These are phyloP conservation scores for Hydra vulgaris DNA, from an alignment of 30 jellyfish, hydroid and myxozoan genomes.

Conservation along the genomic window DNA sequence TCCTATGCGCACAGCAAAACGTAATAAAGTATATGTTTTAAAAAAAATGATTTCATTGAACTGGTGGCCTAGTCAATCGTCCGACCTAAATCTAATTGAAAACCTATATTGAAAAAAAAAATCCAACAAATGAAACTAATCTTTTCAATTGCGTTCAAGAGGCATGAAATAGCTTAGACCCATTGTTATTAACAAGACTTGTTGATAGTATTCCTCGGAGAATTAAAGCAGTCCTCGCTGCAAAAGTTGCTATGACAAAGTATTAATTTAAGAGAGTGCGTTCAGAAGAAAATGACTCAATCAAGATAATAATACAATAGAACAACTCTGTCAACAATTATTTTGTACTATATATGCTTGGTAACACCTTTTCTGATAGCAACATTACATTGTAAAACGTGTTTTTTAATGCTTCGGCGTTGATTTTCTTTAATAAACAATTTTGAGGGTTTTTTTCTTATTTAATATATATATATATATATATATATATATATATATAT, in stretches of 20 bases:
- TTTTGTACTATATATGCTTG: background rate
- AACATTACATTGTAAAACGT: background rate
- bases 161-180: background rate
- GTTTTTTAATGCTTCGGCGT: background rate
- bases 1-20: background rate
- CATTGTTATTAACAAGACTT: background rate
- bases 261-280: background rate
- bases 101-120: background rate
- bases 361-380: background rate
- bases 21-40: background rate
- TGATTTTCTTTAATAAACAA: background rate
- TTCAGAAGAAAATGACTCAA: background rate
- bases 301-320: background rate
- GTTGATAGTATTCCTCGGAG: background rate
- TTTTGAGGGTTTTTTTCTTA: background rate
- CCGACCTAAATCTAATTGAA: background rate
- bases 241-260: too few relatives aligned
- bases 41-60: background rate
- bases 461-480: too few relatives aligned
- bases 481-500: too few relatives aligned
- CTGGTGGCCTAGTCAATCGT: background rate
- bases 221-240: too few relatives aligned
- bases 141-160: background rate
- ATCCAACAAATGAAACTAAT: background rate
- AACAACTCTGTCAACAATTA: background rate